Evolutionary conservation across 1,140 invertebrate species (phyloP).

Genomic region (Macrobrachium nipponense): DNA sequence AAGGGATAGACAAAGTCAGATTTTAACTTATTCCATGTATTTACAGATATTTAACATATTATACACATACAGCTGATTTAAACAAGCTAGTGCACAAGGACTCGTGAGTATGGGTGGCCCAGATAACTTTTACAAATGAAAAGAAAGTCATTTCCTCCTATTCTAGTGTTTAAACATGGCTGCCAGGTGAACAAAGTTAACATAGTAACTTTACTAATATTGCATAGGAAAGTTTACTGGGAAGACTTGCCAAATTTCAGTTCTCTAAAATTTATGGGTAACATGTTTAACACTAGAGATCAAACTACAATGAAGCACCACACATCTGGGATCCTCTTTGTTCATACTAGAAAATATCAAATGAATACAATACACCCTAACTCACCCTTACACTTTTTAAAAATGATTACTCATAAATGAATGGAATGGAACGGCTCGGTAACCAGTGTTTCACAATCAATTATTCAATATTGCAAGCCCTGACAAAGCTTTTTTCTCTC

Average conservation of each 20-base stretch:
- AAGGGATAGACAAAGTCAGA: too few species aligned
- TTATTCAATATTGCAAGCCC: too few species aligned
- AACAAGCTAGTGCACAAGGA: slow-evolving; percentile 59
- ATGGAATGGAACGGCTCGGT: slow-evolving; percentile 18
- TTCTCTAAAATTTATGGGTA: too few species aligned
- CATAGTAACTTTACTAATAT: neutral
- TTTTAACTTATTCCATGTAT: slow-evolving; percentile 56
- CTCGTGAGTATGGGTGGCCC: slow-evolving; percentile 53
- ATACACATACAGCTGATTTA: slow-evolving; percentile 56
- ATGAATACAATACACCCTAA: neutral
- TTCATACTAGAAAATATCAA: neutral
- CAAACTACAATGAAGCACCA: neutral
- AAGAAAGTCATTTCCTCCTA: slow-evolving; percentile 18
- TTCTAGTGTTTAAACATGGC: neutral
- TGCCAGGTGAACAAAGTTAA: neutral
- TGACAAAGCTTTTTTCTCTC: too few species aligned
- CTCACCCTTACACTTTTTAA: too few species aligned
- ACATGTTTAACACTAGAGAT: neutral
- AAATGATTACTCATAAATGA: neutral
- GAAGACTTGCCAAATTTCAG: neutral
- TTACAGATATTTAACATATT: slow-evolving; percentile 62
- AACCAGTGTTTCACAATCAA: neutral
- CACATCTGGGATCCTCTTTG: neutral
- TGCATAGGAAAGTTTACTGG: slow-evolving; percentile 6
- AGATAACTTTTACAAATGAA: slow-evolving; percentile 27